Base-by-base conservation (phyloP, 2,888 invertebrate species). In the Steinernema scapterisci region DNA sequence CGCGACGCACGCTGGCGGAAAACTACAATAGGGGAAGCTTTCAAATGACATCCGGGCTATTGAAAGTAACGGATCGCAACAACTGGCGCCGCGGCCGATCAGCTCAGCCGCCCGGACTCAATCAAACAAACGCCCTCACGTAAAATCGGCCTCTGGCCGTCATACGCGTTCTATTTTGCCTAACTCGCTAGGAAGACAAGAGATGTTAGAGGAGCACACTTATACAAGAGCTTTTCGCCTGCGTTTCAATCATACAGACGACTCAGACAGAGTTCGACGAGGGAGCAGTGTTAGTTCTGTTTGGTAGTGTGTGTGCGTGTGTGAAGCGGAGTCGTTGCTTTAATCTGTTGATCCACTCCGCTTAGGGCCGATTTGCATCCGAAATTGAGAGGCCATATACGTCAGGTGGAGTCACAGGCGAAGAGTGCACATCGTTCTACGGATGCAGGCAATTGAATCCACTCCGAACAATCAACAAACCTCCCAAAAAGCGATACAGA, bases 111-210 rank as follows among this genome's bases (percentile, higher is more conserved):
- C 31, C 52, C 16, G 25, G 63, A 21, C 63, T 31, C 48, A 48
- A 48, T 48, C 63, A 27, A 63, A 31, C 63, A 63, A 63, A 31
- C 63, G 63, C 63, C 9, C 31, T 63, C 63, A 63, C 63, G 63
- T 63, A 25, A 63, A 63, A 63, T 63, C 63, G 9, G 25, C 23
- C 63, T 31, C 63, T 7, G 27, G 63, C 63, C 63, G 63, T 63
- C 27, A 63, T 25, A 63, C 27, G 27, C 63, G 31, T 63, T 27
- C 63, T 63, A 63, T 63, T 63, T 63, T 63, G 63, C 31, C 27
- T 27, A 63, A 27, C 16, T 63, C 25, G 31, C 16, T 63, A 7
- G 63, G 16, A 63, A 31, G 63, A 21, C 63, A 13, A 27, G 27
- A 38, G 38, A 38, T 38, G 9, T 38, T 38, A 38, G 38, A 9